Conservation (phyloP, 2,888 invertebrate species). For the Sinotaia quadrata region DNA sequence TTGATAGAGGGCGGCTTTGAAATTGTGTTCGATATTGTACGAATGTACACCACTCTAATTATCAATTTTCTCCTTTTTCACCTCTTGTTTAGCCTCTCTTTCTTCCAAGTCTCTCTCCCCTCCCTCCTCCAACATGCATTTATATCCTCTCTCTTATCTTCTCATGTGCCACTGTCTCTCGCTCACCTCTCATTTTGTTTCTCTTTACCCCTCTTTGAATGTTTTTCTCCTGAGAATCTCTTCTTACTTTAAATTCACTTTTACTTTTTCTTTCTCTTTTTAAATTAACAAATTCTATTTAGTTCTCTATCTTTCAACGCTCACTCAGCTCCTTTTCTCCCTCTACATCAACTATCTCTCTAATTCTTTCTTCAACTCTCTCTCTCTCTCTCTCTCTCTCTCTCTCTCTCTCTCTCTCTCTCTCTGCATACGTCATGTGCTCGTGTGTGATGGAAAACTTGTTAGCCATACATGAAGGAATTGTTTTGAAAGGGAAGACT, state of each 20-base stretch:
- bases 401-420: slow-evolving; percentile 5
- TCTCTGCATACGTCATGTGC: slow-evolving; percentile 30
- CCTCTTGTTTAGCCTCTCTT: slow-evolving; percentile 5
- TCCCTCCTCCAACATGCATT: not conserved
- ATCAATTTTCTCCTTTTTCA: too few species aligned
- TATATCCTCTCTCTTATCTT: not conserved
- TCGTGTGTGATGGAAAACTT: slow-evolving; percentile 35
- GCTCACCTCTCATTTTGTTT: not conserved
- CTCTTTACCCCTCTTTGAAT: not conserved
- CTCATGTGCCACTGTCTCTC: not conserved
- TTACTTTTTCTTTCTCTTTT: too few species aligned
- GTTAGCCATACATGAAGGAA: slow-evolving; percentile 36
- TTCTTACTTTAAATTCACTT: too few species aligned
- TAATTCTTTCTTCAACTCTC: not conserved
- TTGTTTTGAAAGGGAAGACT: slow-evolving; percentile 38
- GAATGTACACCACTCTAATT: too few species aligned
- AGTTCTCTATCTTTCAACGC: not conserved
- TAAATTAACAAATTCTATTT: too few species aligned
- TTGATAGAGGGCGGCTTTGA: too few species aligned
- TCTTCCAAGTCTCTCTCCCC: not conserved
- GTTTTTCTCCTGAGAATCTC: not conserved
- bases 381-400: not conserved
- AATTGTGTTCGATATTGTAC: too few species aligned
- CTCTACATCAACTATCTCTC: not conserved
- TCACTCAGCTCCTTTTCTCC: not conserved